A percentile compares a stretch with the other conserved stretches of the same genome.
phyloP scores from a whole-genome alignment of 1,140 invertebrate genomes.

The Epicauta chinensis region DNA sequence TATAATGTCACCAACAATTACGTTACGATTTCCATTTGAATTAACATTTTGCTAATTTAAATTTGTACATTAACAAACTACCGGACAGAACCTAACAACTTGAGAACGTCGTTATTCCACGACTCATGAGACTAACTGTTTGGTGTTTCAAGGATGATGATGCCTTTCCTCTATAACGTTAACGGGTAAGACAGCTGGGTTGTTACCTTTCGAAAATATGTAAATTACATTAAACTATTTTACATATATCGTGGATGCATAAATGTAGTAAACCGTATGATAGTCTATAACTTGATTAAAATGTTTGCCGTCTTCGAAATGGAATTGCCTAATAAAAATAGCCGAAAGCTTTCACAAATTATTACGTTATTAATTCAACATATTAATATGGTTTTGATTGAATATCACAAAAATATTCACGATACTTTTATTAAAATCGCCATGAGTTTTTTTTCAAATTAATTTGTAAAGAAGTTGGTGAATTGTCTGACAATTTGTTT shows the following conservation, averaged over 20 bases:
- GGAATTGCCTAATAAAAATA: too few relatives aligned
- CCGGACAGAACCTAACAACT: constrained; percentile 11
- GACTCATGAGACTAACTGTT: constrained; percentile 14
- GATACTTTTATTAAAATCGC: too few relatives aligned
- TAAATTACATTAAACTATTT: constrained; percentile 15
- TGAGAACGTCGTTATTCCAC: constrained; percentile 13
- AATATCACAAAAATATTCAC: too few relatives aligned
- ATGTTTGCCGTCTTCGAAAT: constrained; percentile 1
- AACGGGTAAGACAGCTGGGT: constrained; percentile 3
- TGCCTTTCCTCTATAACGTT: constrained; percentile 5
- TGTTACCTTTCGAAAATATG: constrained; percentile 16
- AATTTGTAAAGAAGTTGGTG: too few relatives aligned
- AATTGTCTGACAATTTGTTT: too few relatives aligned
- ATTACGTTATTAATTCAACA: too few relatives aligned
- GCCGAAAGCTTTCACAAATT: too few relatives aligned
- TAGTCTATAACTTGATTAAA: constrained; percentile 15
- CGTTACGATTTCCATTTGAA: too few relatives aligned
- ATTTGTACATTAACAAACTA: constrained; percentile 14
- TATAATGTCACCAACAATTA: too few relatives aligned
- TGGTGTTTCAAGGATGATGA: constrained; percentile 11
- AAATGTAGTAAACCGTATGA: constrained; percentile 15
- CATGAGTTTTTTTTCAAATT: too few relatives aligned
- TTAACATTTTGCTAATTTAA: constrained; percentile 8
- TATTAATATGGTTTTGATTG: too few relatives aligned
- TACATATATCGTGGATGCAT: constrained; percentile 16